phyloP scores from a whole-genome alignment of 23 tunicate genomes.

The Ciona savignyi region DNA sequence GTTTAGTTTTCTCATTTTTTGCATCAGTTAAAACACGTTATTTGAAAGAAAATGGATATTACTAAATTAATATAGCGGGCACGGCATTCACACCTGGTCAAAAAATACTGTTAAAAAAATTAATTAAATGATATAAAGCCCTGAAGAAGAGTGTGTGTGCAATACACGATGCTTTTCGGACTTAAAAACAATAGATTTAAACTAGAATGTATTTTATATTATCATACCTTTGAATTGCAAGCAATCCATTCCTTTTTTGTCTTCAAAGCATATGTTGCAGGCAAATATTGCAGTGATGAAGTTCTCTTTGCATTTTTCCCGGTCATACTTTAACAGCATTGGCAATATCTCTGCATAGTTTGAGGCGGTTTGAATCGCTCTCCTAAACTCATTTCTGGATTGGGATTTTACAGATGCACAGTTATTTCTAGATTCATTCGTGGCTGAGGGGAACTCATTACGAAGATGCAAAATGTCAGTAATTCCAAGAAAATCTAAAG shows the following conservation, averaged over 20 bases:
- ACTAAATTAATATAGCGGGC: too few species aligned
- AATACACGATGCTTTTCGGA: not conserved
- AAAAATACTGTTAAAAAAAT: too few species aligned
- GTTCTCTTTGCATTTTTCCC: constrained; percentile 17
- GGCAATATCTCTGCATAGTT: constrained; percentile 37
- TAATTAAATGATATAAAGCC: too few species aligned
- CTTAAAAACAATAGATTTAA: too few species aligned
- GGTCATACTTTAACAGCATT: constrained; percentile 23
- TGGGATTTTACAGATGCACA: not conserved
- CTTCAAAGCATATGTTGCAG: constrained; percentile 60
- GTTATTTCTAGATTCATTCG: not conserved
- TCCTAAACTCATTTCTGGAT: too few species aligned
- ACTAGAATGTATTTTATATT: too few species aligned
- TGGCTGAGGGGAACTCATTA: not conserved
- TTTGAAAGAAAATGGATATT: too few species aligned
- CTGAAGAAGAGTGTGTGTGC: too few species aligned
- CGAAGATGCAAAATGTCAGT: constrained; percentile 7
- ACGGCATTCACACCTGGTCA: too few species aligned
- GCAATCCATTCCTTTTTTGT: not conserved
- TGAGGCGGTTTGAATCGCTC: constrained; percentile 24
- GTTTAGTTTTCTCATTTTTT: too few species aligned
- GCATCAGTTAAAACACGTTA: too few species aligned
- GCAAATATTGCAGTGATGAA: constrained; percentile 38
- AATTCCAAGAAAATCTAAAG: constrained; percentile 20
- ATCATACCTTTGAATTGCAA: too few species aligned